A percentile compares a stretch with the other conserved stretches of the same genome.
Conservation (phyloP, 2,888 invertebrate species). For the Nysson spinosus region DNA sequence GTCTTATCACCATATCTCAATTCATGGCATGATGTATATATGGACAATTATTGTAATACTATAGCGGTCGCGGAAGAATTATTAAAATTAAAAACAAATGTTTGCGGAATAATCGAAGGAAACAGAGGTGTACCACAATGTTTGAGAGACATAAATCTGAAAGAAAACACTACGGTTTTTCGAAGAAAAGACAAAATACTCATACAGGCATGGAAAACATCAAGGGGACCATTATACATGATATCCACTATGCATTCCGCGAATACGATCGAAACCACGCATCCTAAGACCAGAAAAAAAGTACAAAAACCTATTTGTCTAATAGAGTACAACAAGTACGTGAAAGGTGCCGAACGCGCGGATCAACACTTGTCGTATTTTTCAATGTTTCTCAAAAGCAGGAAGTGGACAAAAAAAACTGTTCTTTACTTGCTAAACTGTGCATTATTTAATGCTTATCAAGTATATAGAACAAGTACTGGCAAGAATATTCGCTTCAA, state of each 20-base stretch:
- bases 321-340: constrained; percentile 3
- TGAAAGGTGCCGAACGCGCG: constrained; percentile 11
- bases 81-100: constrained; percentile 6
- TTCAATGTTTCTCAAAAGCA: constrained; percentile 18
- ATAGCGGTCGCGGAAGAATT: constrained; percentile 20
- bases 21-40: constrained; percentile 24
- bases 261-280: constrained; percentile 1
- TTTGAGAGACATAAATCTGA: constrained; percentile 12
- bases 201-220: constrained; percentile 17
- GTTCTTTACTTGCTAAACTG: constrained; percentile 22
- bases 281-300: constrained; percentile 4
- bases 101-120: constrained; percentile 21
- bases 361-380: constrained; percentile 25
- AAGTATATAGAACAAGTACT: constrained; percentile 9
- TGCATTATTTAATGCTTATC: constrained; percentile 23
- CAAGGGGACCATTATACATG: constrained; percentile 18
- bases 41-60: constrained; percentile 30
- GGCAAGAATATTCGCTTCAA: constrained; percentile 13
- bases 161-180: constrained; percentile 9
- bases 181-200: constrained; percentile 17
- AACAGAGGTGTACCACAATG: constrained; percentile 27
- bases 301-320: constrained; percentile 9
- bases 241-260: constrained; percentile 22
- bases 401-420: constrained; percentile 24
- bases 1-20: constrained; percentile 19